Percentiles rank a stretch among this genome's conserved stretches.
These are phyloP conservation scores for Tychaedon coryphoeus DNA, from an alignment of 2,113 vertebrate species.

Conservation along the genomic window DNA sequence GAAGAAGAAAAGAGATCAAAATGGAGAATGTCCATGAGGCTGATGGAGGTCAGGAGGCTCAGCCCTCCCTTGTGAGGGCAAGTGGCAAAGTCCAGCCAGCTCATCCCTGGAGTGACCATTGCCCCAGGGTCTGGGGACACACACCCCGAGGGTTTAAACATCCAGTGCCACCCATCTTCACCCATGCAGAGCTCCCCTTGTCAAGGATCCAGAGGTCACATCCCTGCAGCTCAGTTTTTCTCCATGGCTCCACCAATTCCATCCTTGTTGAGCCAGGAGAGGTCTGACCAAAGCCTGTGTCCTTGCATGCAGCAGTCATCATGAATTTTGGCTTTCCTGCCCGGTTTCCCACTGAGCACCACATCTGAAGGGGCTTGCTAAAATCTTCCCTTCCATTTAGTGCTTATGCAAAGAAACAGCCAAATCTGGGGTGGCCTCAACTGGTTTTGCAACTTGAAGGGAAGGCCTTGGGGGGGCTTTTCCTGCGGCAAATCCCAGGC, in stretches of 20 bases:
- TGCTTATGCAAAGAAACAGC: neutral
- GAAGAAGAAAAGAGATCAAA: neutral
- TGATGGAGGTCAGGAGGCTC: neutral
- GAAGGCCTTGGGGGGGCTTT: neutral
- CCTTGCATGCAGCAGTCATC: neutral
- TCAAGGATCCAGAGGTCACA: rapidly evolving
- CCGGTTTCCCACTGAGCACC: neutral
- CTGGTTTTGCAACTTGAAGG: constrained; percentile 23
- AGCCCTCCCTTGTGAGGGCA: neutral
- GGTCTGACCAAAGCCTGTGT: neutral
- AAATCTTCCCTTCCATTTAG: neutral
- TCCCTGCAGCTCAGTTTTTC: neutral
- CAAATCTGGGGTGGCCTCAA: constrained; percentile 36
- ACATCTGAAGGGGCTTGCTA: neutral
- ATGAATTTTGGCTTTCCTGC: neutral
- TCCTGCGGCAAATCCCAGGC: neutral
- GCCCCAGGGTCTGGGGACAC: neutral
- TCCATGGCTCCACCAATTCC: neutral
- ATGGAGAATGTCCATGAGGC: neutral
- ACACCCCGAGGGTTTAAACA: rapidly evolving
- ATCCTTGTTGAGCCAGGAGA: rapidly evolving
- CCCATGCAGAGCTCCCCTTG: neutral
- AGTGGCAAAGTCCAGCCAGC: neutral
- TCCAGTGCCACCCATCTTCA: neutral
- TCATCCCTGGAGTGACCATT: neutral